Conservation (phyloP, 2,888 invertebrate genomes). For the Diarsia dahlii region DNA sequence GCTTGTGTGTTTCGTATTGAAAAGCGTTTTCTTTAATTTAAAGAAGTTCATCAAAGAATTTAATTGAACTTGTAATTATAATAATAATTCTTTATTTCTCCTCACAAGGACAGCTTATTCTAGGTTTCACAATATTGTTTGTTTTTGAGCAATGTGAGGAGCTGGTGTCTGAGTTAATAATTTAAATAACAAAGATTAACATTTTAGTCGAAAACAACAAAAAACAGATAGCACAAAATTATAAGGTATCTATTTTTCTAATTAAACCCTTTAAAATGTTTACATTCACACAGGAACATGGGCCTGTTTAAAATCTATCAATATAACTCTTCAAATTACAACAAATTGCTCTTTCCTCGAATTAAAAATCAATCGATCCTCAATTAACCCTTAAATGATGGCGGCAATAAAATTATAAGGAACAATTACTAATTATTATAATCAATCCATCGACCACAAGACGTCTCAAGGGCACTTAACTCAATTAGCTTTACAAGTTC, state of each 20-base stretch:
- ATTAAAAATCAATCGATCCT: slow-evolving; percentile 35
- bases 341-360: slow-evolving; percentile 22
- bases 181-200: background rate
- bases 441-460: slow-evolving; percentile 26
- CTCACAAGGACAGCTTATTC: no score
- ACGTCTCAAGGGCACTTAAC: slow-evolving; percentile 36
- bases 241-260: background rate
- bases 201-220: background rate
- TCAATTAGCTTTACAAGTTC: slow-evolving; percentile 46
- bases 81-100: no score
- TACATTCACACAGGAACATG: background rate
- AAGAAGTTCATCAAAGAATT: background rate
- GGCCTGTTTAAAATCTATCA: background rate
- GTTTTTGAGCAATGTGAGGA: no score
- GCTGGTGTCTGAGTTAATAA: no score
- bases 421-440: slow-evolving; percentile 39
- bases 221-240: background rate
- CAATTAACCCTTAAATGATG: slow-evolving; percentile 39
- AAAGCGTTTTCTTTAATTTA: background rate
- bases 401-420: slow-evolving; percentile 35
- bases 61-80: background rate
- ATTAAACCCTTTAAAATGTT: background rate
- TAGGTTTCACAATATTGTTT: no score
- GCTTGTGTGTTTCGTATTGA: background rate
- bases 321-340: slow-evolving; percentile 16